Evolutionary conservation across 2,797 vertebrate genomes (phyloP), one percentile per base, ranked within the genome.

Genomic region (Ceryle rudis): DNA sequence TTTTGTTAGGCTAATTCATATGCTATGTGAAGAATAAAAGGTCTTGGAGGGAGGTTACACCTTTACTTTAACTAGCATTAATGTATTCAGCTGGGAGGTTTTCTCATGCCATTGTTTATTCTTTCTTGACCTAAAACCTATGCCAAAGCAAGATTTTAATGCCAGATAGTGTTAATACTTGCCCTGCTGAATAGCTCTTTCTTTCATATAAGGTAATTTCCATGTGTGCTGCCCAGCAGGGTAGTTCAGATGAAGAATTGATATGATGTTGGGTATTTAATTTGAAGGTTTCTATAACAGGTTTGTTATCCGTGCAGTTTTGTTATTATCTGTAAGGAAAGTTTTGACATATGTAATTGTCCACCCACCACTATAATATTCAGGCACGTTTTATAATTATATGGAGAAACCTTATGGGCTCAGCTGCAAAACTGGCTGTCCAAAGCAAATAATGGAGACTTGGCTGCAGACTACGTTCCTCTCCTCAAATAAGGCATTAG

Each of bases 321-420:
- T 74, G 78, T 92, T 91, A 94, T 70, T 95, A 93, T 88, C 75
- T 96, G 85, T 82, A 96, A 96, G 84, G 92, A 84, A 93, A 46
- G 54, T 93, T 97, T 93, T 95, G 79, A 96, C 86, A 78, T 91
- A 41, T 92, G 81, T 96, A 97, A 96, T 96, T 97, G 89, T 94
- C 94, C 90, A 69, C 62, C 96, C 89, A 84, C 69, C 71, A 44
- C 58, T 93, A 54, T 80, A 79, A 77, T 62, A 93, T 71, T 97
- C 89, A 95, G 94, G 82, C 58, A 54, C 16, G 39, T 46, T 90
- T 96, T 61, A 54, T 94, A 91, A 91, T 94, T 94, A 74, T 86
- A 62, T 95, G 54, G 84, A 93, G 80, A 90, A 97, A 97, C 58
- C 52, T 81, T 80, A 83, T 86, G 93, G 87, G 54, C 84, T 97